Base-by-base conservation (phyloP, 2,888 invertebrate genomes). In the Orthosia gothica region DNA sequence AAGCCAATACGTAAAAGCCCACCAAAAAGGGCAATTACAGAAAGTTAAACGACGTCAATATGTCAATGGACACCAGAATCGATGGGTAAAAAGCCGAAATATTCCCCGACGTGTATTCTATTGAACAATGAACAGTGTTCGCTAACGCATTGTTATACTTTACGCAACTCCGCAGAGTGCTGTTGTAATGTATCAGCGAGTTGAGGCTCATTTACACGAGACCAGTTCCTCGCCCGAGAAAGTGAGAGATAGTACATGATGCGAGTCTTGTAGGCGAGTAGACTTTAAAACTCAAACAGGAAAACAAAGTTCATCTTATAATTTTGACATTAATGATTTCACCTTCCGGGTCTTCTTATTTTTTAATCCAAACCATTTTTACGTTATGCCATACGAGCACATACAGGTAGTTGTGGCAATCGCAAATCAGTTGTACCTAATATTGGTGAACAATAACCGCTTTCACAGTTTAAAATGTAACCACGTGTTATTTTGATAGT, bases 91-190 rank as follows among this genome's bases (percentile, higher is more conserved):
- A 84, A 84, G 52, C 54, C 81, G 32, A 54, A 66, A 61, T 69
- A 72, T 76, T 80, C 84, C 76, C 76, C 23, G 32, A 76, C n/a
- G 82, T 61, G 63, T 84, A 59, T 67, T 84, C 66, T 18, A 66
- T 70, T 79, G 61, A 70, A 75, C 81, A 83, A 83, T 75, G 75
- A 83, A 45, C 66, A 47, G 49, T 50, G 58, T 82, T 72, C 52
- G 65, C 57, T 58, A 83, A 83, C 76, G 76, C 81, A 80, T 80
- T 84, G 59, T 83, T 70, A 54, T 65, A 70, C 61, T 64, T 15
- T 52, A 71, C 75, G 65, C 79, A 83, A 84, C 66, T 67, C 84
- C 62, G 12, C 26, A 32, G 84, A 76, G 76, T 63, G 59, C 70
- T 70, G 54, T 74, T 80, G 71, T 82, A 74, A 76, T 83, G 63